Evolutionary conservation across 1,140 invertebrate genomes (phyloP).

Genomic region (Proctacanthus coquilletti): DNA sequence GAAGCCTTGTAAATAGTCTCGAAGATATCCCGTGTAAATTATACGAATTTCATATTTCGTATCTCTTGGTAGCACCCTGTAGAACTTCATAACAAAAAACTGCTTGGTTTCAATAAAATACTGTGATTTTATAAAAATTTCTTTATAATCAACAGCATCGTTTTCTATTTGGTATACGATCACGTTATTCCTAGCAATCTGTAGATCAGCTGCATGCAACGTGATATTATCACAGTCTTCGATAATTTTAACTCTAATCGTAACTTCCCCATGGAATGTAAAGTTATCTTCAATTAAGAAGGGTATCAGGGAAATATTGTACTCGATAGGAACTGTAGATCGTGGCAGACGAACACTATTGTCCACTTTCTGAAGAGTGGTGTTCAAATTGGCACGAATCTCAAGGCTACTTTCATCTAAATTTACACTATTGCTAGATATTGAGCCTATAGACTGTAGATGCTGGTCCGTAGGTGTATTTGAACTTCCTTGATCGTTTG

Average conservation of each 20-base stretch:
- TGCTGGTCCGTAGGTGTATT: too few species aligned
- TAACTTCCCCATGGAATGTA: conserved; percentile 56
- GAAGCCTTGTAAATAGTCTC: conserved; percentile 68
- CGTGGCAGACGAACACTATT: conserved; percentile 49
- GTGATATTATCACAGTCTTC: conserved; percentile 54
- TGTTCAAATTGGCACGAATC: conserved; percentile 1
- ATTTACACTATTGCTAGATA: background rate
- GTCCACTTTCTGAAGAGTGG: too few species aligned
- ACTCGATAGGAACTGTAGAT: conserved; percentile 46
- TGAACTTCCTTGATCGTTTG: background rate
- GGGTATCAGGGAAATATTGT: conserved; percentile 51
- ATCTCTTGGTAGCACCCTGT: conserved; percentile 37
- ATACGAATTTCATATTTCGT: conserved; percentile 50
- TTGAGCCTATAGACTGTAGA: background rate
- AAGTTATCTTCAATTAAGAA: conserved; percentile 58
- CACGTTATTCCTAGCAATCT: conserved; percentile 39
- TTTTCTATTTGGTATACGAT: conserved; percentile 21
- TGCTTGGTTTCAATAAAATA: conserved; percentile 39
- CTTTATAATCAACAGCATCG: conserved; percentile 9
- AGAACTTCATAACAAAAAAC: conserved; percentile 54
- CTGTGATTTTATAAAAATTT: conserved; percentile 32
- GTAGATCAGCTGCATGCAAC: conserved; percentile 55
- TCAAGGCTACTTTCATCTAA: background rate
- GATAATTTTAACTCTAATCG: conserved; percentile 46
- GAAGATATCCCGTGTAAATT: conserved; percentile 51